Evolutionary conservation across 2,113 vertebrate species (phyloP), one percentile per base, ranked within the genome.

Genomic region (Osmerus eperlanus): DNA sequence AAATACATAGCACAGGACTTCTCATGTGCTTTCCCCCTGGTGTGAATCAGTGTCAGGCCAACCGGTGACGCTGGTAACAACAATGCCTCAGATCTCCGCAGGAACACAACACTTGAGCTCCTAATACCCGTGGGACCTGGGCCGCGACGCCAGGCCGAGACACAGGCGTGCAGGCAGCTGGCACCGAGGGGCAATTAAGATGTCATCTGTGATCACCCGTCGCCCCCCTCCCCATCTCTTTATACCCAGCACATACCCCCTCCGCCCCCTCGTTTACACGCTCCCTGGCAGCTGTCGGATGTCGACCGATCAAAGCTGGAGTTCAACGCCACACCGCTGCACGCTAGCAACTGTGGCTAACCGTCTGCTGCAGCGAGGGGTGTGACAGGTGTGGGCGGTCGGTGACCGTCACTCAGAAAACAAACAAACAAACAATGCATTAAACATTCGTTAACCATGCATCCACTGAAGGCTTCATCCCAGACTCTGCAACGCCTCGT

Each of bases 111-210:
- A 68, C 58, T 70, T 65, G 63, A 85, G 81, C 78, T 83, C 77
- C 85, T 87, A 90, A 89, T 87, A 89, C 85, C 82, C 84, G 86
- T 90, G 88, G 89, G 88, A 90, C 76, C 77, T 60, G 53, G 21
- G 73, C 13, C 36, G 73, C 85, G 83, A 75, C 82, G 36, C 79
- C 14, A 23, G 21, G 74, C 61, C 67, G 11, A 58, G 59, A 16
- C 71, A 65, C 32, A 65, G 64, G 11, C 64, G 62, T 61, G 11
- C 67, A 55, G 77, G 73, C 76, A 82, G 74, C 74, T 77, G 70
- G 71, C 72, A 81, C 36, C 15, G 18, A 58, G 63, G 64, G 68
- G 67, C 73, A 83, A 83, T 84, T 73, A 80, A 80, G 78, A 84
- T 52, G 78, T 87, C 78, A 71, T 75, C 72, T 65, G 78, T 36